Evolutionary conservation across 1,140 invertebrate genomes (phyloP).

Genomic region (Penaeus indicus): DNA sequence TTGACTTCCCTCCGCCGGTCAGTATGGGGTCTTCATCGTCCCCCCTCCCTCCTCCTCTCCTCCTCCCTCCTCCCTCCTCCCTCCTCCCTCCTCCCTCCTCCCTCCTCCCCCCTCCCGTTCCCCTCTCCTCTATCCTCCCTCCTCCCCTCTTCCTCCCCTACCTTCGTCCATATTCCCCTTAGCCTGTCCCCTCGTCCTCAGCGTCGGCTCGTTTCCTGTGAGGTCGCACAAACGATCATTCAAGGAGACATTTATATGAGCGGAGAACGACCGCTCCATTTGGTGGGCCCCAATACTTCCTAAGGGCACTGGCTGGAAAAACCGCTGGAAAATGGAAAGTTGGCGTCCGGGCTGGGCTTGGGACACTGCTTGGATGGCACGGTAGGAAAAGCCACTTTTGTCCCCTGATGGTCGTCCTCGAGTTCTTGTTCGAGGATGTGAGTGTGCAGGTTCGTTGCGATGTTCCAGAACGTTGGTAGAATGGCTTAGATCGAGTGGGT

Average conservation of each 20-base stretch:
- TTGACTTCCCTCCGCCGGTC: background rate
- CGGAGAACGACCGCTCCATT: conserved; percentile 49
- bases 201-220: conserved; percentile 50
- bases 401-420: too few relatives aligned
- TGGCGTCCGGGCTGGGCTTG: conserved; percentile 3
- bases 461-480: too few relatives aligned
- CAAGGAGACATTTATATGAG: conserved; percentile 62
- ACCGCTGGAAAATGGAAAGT: conserved; percentile 46
- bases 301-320: conserved; percentile 46
- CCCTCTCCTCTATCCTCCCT: background rate
- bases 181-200: conserved; percentile 16
- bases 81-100: background rate
- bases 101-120: background rate
- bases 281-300: conserved; percentile 48
- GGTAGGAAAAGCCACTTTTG: too few relatives aligned
- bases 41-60: background rate
- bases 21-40: background rate
- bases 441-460: too few relatives aligned
- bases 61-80: background rate
- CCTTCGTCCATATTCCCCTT: background rate
- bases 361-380: conserved; percentile 8
- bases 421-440: too few relatives aligned
- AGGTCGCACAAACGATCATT: conserved; percentile 62
- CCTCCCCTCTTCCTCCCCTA: background rate
- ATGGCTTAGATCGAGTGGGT: too few relatives aligned